Conservation (phyloP, 2,113 vertebrate genomes). For the Varanus salvator region DNA sequence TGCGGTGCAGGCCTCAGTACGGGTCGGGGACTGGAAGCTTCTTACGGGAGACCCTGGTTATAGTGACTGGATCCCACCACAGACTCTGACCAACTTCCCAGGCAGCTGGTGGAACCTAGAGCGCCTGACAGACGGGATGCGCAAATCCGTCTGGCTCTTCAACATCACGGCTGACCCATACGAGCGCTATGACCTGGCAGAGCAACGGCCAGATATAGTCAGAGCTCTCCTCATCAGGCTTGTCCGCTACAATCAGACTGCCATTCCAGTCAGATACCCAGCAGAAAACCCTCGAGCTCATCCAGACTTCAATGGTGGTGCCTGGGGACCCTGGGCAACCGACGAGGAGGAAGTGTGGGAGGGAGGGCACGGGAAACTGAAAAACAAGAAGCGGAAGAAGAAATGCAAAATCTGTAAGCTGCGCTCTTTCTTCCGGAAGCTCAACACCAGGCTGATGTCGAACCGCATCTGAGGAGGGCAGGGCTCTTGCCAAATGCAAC, state of each 20-base stretch:
- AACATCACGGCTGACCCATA: constrained; percentile 94
- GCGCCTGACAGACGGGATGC: constrained; percentile 79
- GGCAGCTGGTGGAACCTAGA: constrained; percentile 95
- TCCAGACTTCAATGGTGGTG: constrained; percentile 91
- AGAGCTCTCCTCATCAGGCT: constrained; percentile 86
- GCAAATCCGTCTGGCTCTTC: constrained; percentile 93
- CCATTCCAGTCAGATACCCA: constrained; percentile 93
- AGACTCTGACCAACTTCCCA: constrained; percentile 89
- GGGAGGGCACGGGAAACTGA: constrained; percentile 51
- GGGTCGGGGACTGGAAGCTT: constrained; percentile 94
- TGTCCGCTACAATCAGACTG: constrained; percentile 89
- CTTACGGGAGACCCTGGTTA: constrained; percentile 95
- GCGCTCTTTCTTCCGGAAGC: constrained; percentile 91
- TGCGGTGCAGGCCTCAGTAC: constrained; percentile 91
- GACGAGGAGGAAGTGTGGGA: constrained; percentile 88
- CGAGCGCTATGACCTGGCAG: constrained; percentile 88
- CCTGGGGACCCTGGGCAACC: constrained; percentile 94
- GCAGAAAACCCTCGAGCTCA: constrained; percentile 92
- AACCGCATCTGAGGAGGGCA: constrained; percentile 85
- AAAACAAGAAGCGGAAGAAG: constrained; percentile 83
- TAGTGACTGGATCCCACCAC: constrained; percentile 95
- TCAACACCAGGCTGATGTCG: constrained; percentile 93
- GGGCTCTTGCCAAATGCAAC: neutral
- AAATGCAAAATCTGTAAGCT: constrained; percentile 89
- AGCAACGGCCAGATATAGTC: constrained; percentile 88